Conservation (phyloP, 2,888 invertebrate species). For the Linnaemya tessellans region DNA sequence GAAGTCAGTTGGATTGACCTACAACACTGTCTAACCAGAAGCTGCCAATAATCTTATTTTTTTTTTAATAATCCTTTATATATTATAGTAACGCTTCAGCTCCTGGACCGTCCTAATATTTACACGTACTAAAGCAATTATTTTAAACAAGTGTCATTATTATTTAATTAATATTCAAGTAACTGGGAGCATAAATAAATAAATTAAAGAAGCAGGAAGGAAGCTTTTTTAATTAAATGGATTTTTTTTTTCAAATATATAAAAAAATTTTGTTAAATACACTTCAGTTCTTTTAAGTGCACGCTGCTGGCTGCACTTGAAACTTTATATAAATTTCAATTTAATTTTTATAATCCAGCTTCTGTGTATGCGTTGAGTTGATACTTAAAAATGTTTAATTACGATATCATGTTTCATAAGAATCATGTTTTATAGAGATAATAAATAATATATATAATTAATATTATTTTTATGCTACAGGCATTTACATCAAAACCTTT, state of each 20-base stretch:
- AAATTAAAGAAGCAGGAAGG: not conserved
- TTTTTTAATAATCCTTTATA: too few species aligned
- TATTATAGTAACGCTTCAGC: too few species aligned
- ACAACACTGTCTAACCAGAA: too few species aligned
- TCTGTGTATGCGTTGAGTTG: not conserved
- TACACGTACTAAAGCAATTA: not conserved
- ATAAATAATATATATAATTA: not conserved
- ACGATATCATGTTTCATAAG: not conserved
- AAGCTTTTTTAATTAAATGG: not conserved
- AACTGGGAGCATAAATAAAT: not conserved
- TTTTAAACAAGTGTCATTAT: not conserved
- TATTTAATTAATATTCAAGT: slow-evolving; percentile 1
- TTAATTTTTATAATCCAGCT: not conserved
- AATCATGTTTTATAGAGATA: not conserved
- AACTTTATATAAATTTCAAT: slow-evolving; percentile 22
- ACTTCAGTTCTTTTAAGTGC: not conserved
- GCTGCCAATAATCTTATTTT: too few species aligned
- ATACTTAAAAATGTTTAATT: slow-evolving; percentile 33
- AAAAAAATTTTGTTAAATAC: not conserved
- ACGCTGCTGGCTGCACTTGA: slow-evolving; percentile 2
- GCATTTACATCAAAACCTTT: too few species aligned
- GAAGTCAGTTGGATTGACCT: too few species aligned
- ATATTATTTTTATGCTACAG: not conserved
- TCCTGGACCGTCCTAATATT: not conserved
- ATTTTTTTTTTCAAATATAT: slow-evolving; percentile 9